Evolutionary conservation across 92 coral and sea anemone species (phyloP), one percentile per base, ranked within the genome.

Genomic region (Micromussa lordhowensis): DNA sequence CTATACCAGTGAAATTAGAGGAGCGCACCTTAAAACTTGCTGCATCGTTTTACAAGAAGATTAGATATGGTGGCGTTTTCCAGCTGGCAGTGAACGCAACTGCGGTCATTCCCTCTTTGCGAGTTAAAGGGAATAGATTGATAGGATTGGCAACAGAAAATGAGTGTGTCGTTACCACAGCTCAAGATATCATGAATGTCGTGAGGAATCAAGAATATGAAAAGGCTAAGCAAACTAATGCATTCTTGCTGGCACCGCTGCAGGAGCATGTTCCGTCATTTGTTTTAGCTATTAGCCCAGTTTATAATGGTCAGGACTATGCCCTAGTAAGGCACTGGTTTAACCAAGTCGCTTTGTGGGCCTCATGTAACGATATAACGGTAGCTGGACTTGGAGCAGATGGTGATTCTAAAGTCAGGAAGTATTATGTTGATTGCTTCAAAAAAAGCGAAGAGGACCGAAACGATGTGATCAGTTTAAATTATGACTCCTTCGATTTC

Each of bases 341-440:
- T 4, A 35, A 35, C 38, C 38, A 35, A 35, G 38, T 35, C 1
- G 2, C 4, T 35, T 35, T 35, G 4, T 35, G 38, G 38, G 38
- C 38, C 4, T 1, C 2, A 1, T 1, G 38, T 1, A 35, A 4
- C 1, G 38, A 35, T 74, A 26, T 84, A 6, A 73, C 34, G 11
- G 85, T 90, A 13, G 64, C 77, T 26, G 86, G 92, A 40, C 64
- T 85, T 5, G 89, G 92, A 51, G 89, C 89, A 16, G 92, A 90
- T 63, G 86, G 92, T 5, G 88, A 89, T 53, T 88, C 91, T 26
- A 88, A 82, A 68, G 55, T 82, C 26, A 64, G 86, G 18, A 82
- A 82, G 13, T 82, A 40, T 26, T 82, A 82, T n/a, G 63, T 82
- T 12, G 86, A 82, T 31, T 18, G 58, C 30, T 82, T 82, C 77